Conservation (phyloP, 1,140 invertebrate genomes). For the Cecropterus lyciades region DNA sequence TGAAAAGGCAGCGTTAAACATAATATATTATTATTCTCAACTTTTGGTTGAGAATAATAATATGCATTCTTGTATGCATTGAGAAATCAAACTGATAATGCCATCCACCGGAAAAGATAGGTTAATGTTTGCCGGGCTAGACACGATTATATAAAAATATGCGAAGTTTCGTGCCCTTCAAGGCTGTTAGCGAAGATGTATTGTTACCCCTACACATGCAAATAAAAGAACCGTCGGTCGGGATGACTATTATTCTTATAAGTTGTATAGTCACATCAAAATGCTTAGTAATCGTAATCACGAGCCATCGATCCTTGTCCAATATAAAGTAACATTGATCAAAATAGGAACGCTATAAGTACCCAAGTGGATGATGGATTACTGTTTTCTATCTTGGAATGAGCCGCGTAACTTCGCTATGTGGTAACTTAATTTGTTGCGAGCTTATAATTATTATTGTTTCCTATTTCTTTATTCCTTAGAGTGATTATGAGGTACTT, state of each 20-base stretch:
- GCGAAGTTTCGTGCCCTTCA: not conserved
- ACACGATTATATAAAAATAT: not conserved
- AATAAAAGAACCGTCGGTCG: not conserved
- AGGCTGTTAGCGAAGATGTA: not conserved
- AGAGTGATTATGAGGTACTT: not conserved
- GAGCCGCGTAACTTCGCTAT: slow-evolving; percentile 10
- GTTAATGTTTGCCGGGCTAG: too few species aligned
- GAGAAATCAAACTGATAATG: too few species aligned
- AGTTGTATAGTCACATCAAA: slow-evolving; percentile 40
- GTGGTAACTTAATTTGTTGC: slow-evolving; percentile 19
- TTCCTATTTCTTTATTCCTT: not conserved
- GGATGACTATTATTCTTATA: not conserved
- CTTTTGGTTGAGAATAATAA: too few species aligned
- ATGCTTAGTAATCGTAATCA: slow-evolving; percentile 46
- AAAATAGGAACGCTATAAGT: slow-evolving; percentile 41
- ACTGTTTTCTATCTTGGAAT: slow-evolving; percentile 39
- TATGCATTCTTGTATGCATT: too few species aligned
- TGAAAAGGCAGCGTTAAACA: too few species aligned
- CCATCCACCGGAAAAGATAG: too few species aligned
- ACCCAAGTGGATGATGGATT: slow-evolving; percentile 51
- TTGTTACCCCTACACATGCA: not conserved
- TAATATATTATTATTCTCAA: too few species aligned
- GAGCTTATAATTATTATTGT: slow-evolving; percentile 17
- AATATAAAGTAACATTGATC: slow-evolving; percentile 52
- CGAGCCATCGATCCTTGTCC: slow-evolving; percentile 54